phyloP scores from a whole-genome alignment of 2,113 vertebrate species.

The Dicaeum eximium region DNA sequence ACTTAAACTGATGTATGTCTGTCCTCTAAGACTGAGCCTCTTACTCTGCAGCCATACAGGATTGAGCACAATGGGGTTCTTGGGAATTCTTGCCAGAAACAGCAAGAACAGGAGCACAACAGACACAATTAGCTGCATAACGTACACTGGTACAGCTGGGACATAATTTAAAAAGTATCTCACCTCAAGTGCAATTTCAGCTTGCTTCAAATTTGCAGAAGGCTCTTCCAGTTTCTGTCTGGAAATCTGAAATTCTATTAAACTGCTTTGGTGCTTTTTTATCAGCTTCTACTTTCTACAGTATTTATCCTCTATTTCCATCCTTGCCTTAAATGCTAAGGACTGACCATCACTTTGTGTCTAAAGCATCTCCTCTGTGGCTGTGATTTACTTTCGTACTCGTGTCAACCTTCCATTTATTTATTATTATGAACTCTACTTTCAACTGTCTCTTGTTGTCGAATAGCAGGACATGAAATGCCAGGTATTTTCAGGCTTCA shows the following conservation, averaged over 20 bases:
- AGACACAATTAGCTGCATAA: background rate
- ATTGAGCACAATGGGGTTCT: background rate
- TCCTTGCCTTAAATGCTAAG: conserved; percentile 34
- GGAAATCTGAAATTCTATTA: conserved; percentile 44
- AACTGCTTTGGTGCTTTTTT: conserved; percentile 37
- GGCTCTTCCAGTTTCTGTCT: conserved; percentile 1
- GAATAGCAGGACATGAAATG: conserved; percentile 47
- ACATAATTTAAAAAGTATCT: background rate
- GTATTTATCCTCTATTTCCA: conserved; percentile 39
- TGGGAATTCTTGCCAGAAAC: background rate
- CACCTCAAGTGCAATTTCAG: conserved; percentile 15
- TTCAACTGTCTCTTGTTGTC: conserved; percentile 26
- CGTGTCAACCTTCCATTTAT: background rate
- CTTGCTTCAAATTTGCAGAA: conserved; percentile 33
- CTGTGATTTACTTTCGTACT: background rate
- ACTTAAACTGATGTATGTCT: background rate
- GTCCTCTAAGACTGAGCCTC: background rate
- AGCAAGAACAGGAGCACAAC: background rate
- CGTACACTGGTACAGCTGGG: background rate
- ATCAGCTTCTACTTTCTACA: conserved; percentile 33
- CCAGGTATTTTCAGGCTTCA: conserved; percentile 34
- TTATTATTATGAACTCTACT: conserved; percentile 66
- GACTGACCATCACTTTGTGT: conserved; percentile 11
- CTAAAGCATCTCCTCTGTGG: background rate
- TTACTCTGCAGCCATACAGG: background rate